Base-by-base conservation (phyloP, 2,888 invertebrate genomes). In the Atherix ibis region DNA sequence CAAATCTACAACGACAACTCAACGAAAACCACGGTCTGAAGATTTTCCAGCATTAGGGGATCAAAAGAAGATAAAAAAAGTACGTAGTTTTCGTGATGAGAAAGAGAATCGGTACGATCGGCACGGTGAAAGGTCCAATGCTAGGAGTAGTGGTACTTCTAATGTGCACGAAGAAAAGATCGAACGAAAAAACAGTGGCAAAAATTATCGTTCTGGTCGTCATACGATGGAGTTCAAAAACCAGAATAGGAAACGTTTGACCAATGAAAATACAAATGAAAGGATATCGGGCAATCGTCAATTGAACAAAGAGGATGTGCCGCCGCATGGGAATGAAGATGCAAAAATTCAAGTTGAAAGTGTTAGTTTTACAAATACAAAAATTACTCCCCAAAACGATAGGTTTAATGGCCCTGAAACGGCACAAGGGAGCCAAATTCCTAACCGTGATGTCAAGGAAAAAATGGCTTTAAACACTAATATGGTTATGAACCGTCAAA, bases 31-130 rank as follows among this genome's bases (percentile, higher is more conserved):
- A 43, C 43, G 73, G 64, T 40, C 73, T 59, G 55, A 75, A 65
- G 62, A 75, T 66, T 48, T 65, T 71, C 46, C 68, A 50, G 58
- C 68, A 50, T 49, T 66, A 47, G 50, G 69, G 31, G 41, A 43
- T n/a, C 36, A 15, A 2, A 34, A 46, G 4, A 48, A 45, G 2
- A 32, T 44, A 3, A 48, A 48, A 12, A 46, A 48, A 3, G 49
- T 51, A 2, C 50, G 35, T 10, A 36, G 35, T 19, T 35, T 27
- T 27, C 35, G 37, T 17, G 54, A 55, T 14, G 58, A 59, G 35
- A 59, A 59, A 32, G 58, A 59, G 36, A 59, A 59, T 43, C 51
- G 50, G 2, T 46, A 50, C 19, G 56, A 54, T 35, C 45, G 46
- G 27, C 49, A 33, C 18, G 33, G 32, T 19, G 38, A 38, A 8